A percentile compares a stretch with the other conserved stretches of the same genome.
Conservation (phyloP, 92 coral and sea anemone species). For the Bergia sp. region DNA sequence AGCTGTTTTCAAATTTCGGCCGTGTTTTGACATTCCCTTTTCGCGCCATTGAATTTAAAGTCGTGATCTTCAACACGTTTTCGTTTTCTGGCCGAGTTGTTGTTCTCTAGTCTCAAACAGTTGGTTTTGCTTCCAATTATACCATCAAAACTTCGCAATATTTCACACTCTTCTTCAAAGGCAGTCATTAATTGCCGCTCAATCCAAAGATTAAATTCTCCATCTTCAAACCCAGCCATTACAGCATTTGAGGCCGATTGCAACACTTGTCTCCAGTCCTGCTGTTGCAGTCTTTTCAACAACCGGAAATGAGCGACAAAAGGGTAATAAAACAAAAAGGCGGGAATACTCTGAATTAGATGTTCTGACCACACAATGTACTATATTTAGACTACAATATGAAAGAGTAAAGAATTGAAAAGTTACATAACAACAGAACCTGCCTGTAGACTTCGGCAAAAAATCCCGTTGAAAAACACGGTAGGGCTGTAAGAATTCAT, state of each 20-base stretch:
- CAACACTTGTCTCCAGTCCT: too few relatives aligned
- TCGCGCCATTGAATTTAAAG: not conserved
- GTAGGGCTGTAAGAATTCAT: too few relatives aligned
- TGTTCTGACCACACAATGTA: not conserved
- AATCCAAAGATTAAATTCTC: constrained; percentile 64
- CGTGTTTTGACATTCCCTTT: not conserved
- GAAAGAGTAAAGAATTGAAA: not conserved
- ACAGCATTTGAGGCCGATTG: too few relatives aligned
- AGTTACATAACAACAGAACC: not conserved
- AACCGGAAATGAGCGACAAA: not conserved
- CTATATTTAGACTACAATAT: not conserved
- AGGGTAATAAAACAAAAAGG: not conserved
- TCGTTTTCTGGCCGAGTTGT: not conserved
- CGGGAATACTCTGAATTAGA: not conserved
- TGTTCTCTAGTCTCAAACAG: not conserved
- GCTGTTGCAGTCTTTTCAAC: not conserved
- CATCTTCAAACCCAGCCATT: constrained; percentile 9
- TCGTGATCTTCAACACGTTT: constrained; percentile 13
- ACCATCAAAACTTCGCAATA: constrained; percentile 61
- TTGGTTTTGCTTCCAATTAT: constrained; percentile 31
- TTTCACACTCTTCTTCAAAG: constrained; percentile 62
- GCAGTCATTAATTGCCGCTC: constrained; percentile 58
- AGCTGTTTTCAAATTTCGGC: not conserved
- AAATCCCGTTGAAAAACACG: too few relatives aligned
- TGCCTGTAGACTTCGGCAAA: too few relatives aligned